A percentile compares a stretch with the other conserved stretches of the same genome.
Conservation (phyloP, 2,888 invertebrate species). For the Pseudococcus viburni region DNA sequence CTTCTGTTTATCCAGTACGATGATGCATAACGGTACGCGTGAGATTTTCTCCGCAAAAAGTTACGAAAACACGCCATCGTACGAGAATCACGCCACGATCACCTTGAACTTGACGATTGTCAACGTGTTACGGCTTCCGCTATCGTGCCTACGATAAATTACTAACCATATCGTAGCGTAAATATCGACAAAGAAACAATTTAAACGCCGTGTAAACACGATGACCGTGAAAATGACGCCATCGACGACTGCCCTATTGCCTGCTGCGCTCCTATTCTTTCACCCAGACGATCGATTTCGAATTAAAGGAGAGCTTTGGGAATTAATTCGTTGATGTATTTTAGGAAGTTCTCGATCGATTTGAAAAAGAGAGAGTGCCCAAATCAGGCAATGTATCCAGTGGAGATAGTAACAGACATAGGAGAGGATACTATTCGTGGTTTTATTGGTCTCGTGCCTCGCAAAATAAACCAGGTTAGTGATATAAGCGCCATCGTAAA, state of each 20-base stretch:
- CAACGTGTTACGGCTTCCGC: constrained; percentile 20
- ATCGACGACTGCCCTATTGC: not conserved
- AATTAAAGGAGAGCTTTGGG: not conserved
- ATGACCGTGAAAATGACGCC: constrained; percentile 45
- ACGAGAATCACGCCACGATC: not conserved
- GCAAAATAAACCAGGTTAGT: constrained; percentile 64
- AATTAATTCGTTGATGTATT: constrained; percentile 14
- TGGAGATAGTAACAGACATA: constrained; percentile 58
- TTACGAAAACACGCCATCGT: not conserved
- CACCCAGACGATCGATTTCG: not conserved
- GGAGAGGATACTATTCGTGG: constrained; percentile 66
- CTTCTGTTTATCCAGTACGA: not conserved
- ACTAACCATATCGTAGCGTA: not conserved
- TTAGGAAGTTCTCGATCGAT: constrained; percentile 60
- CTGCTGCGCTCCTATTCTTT: not conserved
- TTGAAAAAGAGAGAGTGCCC: constrained; percentile 51
- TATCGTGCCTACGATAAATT: constrained; percentile 3
- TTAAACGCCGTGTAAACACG: constrained; percentile 45
- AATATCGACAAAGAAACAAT: constrained; percentile 46
- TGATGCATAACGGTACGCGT: not conserved
- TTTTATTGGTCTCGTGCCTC: constrained; percentile 65
- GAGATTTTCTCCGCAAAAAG: not conserved
- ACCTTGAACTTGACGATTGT: constrained; percentile 43
- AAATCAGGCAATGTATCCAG: constrained; percentile 56
- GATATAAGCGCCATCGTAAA: not conserved